Conservation (phyloP, 2,888 invertebrate species). For the Kryphioiulus occultus region DNA sequence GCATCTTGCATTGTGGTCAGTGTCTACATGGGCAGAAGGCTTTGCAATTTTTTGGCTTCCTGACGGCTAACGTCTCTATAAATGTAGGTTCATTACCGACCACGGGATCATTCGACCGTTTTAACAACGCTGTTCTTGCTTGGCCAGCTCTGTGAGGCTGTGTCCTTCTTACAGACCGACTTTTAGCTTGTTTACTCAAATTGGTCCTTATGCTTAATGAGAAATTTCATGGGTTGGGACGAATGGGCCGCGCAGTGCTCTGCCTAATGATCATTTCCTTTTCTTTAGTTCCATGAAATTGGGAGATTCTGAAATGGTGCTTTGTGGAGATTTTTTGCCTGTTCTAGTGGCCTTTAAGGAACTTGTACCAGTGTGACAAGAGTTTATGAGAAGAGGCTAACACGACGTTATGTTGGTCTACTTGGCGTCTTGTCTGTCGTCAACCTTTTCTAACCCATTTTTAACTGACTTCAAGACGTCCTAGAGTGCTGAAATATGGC, state of each 20-base stretch:
- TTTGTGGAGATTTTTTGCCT: not conserved
- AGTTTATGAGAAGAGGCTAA: too few species aligned
- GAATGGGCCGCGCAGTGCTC: not conserved
- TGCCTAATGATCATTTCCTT: constrained; percentile 21
- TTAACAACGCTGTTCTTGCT: constrained; percentile 12
- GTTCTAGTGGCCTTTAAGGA: not conserved
- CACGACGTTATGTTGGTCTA: too few species aligned
- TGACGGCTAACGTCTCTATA: constrained; percentile 33
- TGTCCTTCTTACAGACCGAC: not conserved
- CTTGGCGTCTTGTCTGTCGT: too few species aligned
- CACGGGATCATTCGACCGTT: constrained; percentile 39
- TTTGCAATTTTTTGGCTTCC: constrained; percentile 20
- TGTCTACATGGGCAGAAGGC: not conserved
- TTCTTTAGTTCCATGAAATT: not conserved
- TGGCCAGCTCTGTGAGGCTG: not conserved
- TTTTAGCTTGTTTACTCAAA: constrained; percentile 4
- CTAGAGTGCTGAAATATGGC: too few species aligned
- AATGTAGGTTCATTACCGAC: constrained; percentile 32
- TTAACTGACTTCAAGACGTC: too few species aligned
- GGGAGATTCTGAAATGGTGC: not conserved
- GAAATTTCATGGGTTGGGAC: constrained; percentile 4
- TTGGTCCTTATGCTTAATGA: constrained; percentile 28
- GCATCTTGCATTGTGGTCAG: constrained; percentile 36
- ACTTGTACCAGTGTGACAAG: not conserved
- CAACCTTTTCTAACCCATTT: too few species aligned